Percentiles rank a stretch among this genome's conserved stretches.
Conservation (phyloP, 2,797 vertebrate species). For the Furcifer pardalis region DNA sequence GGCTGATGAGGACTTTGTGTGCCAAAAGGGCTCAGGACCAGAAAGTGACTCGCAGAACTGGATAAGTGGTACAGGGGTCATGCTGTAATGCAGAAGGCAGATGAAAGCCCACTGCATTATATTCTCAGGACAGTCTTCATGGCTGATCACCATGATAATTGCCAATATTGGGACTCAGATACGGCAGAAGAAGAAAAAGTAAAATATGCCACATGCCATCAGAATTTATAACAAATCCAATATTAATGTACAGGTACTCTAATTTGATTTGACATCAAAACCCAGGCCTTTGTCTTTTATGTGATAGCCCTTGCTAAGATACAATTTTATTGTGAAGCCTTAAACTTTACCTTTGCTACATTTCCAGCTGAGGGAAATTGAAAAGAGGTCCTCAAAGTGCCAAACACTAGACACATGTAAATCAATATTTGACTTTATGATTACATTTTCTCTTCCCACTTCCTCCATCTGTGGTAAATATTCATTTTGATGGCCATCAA, state of each 20-base stretch:
- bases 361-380: constrained; percentile 65
- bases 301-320: constrained; percentile 70
- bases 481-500: constrained; percentile 69
- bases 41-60: too few relatives aligned
- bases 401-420: constrained; percentile 74
- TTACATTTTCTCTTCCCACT: constrained; percentile 64
- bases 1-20: too few relatives aligned
- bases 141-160: too few relatives aligned
- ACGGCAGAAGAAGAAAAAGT: too few relatives aligned
- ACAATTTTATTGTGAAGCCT: constrained; percentile 72
- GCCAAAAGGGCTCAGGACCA: too few relatives aligned
- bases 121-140: too few relatives aligned
- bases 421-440: constrained; percentile 78
- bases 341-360: constrained; percentile 69
- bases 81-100: too few relatives aligned
- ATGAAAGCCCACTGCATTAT: too few relatives aligned
- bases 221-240: constrained; percentile 49
- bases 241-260: constrained; percentile 58
- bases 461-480: constrained; percentile 48
- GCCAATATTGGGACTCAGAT: too few relatives aligned
- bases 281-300: constrained; percentile 61
- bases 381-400: constrained; percentile 61
- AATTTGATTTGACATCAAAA: constrained; percentile 67
- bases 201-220: constrained; percentile 55
- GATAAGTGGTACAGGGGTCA: too few relatives aligned